Evolutionary conservation across 2,888 invertebrate genomes (phyloP).

Genomic region (Apamea crenata): DNA sequence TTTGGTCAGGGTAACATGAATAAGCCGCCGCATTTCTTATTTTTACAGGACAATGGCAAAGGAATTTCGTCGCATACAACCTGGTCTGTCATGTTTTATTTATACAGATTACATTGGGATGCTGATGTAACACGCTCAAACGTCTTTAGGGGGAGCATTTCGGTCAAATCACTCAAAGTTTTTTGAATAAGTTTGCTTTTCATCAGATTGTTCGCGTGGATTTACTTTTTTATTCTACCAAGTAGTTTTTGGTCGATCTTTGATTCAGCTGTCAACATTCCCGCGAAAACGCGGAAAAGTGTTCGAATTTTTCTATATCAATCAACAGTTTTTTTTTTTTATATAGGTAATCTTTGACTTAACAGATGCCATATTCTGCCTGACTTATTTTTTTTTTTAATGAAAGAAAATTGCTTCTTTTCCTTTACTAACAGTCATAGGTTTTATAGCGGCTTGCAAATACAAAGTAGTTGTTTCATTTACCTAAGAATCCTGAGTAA

Average conservation of each 20-base stretch:
- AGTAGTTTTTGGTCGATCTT: slow-evolving; percentile 23
- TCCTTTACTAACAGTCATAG: background rate
- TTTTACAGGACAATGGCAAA: slow-evolving; percentile 48
- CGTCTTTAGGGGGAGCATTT: slow-evolving; percentile 50
- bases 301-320: background rate
- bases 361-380: background rate
- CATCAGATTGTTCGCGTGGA: slow-evolving; percentile 24
- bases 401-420: background rate
- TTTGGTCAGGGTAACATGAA: background rate
- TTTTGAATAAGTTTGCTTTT: slow-evolving; percentile 47
- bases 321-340: background rate
- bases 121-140: slow-evolving; percentile 54
- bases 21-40: slow-evolving; percentile 25
- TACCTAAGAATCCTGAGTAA: background rate
- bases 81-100: slow-evolving; percentile 58
- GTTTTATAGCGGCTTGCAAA: background rate
- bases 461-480: background rate
- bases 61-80: slow-evolving; percentile 42
- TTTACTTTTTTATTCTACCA: slow-evolving; percentile 24
- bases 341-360: background rate
- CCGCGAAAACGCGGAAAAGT: background rate
- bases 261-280: slow-evolving; percentile 14
- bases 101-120: slow-evolving; percentile 60
- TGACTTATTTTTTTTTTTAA: background rate
- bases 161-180: slow-evolving; percentile 56